Evolutionary conservation across 2,888 invertebrate genomes (phyloP).

Genomic region (Caenorhabditis sinica): DNA sequence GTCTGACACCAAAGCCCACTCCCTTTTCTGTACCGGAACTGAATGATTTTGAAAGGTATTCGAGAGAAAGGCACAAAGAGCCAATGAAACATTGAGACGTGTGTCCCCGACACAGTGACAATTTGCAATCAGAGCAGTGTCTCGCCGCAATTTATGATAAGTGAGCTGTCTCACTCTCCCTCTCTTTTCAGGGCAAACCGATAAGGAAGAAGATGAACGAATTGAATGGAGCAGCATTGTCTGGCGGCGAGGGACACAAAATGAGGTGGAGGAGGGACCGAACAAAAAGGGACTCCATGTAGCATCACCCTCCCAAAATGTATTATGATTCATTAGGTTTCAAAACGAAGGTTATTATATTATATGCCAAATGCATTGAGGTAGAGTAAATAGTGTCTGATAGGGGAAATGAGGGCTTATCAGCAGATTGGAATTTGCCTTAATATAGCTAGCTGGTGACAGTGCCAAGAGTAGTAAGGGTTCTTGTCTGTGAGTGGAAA

Average conservation of each 20-base stretch:
- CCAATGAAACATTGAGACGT: slow-evolving; percentile 21
- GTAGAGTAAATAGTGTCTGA: slow-evolving; percentile 55
- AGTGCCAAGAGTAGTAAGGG: not conserved
- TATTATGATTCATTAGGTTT: slow-evolving; percentile 62
- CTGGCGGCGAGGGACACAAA: slow-evolving; percentile 27
- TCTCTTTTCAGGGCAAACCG: slow-evolving; percentile 27
- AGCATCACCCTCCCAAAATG: slow-evolving; percentile 24
- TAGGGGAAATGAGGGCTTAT: slow-evolving; percentile 41
- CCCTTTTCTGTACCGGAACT: slow-evolving; percentile 14
- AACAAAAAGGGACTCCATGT: slow-evolving; percentile 21
- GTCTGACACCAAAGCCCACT: not conserved
- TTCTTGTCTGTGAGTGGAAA: not conserved
- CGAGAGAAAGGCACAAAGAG: not conserved
- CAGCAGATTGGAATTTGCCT: slow-evolving; percentile 40
- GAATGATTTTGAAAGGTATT: slow-evolving; percentile 12
- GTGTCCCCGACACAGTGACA: slow-evolving; percentile 42
- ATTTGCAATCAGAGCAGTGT: slow-evolving; percentile 28
- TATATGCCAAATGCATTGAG: slow-evolving; percentile 46
- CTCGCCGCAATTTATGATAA: slow-evolving; percentile 51
- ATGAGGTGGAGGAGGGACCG: slow-evolving; percentile 28
- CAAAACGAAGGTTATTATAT: slow-evolving; percentile 37
- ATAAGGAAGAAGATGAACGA: slow-evolving; percentile 35
- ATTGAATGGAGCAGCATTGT: slow-evolving; percentile 25
- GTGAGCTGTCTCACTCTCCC: slow-evolving; percentile 32
- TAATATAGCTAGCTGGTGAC: slow-evolving; percentile 33